Conservation (phyloP, 1,140 invertebrate genomes). For the Neotoxoptera formosana region DNA sequence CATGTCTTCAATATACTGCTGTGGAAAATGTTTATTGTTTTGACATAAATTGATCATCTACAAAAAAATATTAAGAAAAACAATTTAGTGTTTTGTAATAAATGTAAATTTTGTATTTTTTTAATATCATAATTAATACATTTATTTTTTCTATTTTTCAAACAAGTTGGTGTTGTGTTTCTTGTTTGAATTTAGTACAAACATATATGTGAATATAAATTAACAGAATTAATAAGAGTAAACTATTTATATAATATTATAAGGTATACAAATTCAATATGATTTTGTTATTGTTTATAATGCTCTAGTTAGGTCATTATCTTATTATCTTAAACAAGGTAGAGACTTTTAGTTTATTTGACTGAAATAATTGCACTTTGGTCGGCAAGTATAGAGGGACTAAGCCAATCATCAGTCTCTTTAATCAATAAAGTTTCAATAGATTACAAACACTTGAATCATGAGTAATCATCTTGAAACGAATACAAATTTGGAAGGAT, state of each 20-base stretch:
- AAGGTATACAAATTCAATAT: background rate
- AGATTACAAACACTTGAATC: too few species aligned
- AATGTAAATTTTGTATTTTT: background rate
- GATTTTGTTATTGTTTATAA: background rate
- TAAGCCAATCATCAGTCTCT: too few species aligned
- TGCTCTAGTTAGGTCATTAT: too few species aligned
- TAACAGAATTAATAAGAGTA: background rate
- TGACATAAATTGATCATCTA: slow-evolving; percentile 28
- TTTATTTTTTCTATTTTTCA: background rate
- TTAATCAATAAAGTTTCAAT: too few species aligned
- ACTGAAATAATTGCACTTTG: too few species aligned
- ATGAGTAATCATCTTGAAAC: too few species aligned
- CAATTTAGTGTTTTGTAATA: background rate
- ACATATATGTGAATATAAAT: background rate
- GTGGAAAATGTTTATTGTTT: background rate
- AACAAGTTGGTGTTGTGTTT: background rate
- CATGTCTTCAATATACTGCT: background rate
- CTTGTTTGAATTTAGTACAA: background rate
- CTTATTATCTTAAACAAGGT: background rate
- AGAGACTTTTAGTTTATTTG: too few species aligned
- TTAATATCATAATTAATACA: background rate
- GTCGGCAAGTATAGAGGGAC: too few species aligned
- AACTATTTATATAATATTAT: background rate
- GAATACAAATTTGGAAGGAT: too few species aligned
- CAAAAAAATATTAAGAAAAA: background rate